These are phyloP conservation scores for Gallinago undulata DNA, from an alignment of 2,113 vertebrate genomes.

Conservation along the genomic window DNA sequence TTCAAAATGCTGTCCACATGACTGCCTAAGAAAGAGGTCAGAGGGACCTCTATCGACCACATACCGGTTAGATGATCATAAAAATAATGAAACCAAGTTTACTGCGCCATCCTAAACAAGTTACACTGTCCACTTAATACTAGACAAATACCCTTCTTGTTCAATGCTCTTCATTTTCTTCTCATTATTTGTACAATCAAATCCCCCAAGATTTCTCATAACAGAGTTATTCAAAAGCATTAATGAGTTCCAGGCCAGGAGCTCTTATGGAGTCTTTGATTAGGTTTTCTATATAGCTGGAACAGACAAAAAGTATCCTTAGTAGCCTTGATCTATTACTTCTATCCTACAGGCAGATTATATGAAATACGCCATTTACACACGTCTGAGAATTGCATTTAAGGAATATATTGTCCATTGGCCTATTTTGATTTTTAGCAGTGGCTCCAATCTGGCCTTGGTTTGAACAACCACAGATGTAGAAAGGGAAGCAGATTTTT, in stretches of 20 bases:
- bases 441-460: neutral
- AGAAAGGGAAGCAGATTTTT: neutral
- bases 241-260: conserved; percentile 12
- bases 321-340: neutral
- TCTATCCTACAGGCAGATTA: neutral
- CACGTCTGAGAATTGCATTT: neutral
- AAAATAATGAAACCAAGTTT: conserved; percentile 20
- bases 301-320: neutral
- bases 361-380: neutral
- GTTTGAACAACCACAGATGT: neutral
- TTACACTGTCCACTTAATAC: neutral
- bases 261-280: neutral
- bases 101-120: conserved; percentile 3
- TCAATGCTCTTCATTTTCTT: neutral
- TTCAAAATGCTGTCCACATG: conserved; percentile 71
- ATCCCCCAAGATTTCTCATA: neutral
- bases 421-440: neutral
- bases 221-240: neutral
- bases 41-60: neutral
- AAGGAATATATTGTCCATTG: neutral
- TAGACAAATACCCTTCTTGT: neutral
- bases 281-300: neutral
- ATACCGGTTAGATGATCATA: neutral
- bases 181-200: neutral
- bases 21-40: conserved; percentile 65